Conservation (phyloP, 2,113 vertebrate genomes). For the Sceloporus undulatus region DNA sequence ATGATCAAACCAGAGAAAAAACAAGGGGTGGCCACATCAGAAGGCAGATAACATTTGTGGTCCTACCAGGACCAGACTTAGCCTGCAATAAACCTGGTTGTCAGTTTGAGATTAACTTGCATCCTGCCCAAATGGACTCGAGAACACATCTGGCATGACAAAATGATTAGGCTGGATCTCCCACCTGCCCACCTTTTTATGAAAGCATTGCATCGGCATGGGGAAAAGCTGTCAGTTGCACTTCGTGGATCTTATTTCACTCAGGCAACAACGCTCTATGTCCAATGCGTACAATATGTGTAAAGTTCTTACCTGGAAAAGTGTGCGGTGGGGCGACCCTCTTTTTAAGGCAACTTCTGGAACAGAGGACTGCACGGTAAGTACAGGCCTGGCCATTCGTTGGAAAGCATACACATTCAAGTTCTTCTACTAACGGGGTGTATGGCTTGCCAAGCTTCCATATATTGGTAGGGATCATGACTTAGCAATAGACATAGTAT, state of each 20-base stretch:
- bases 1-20: background rate
- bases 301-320: conserved; percentile 89
- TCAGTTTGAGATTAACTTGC: background rate
- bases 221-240: background rate
- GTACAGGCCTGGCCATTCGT: conserved; percentile 95
- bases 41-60: too few species aligned
- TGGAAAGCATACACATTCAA: conserved; percentile 93
- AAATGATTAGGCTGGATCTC: background rate
- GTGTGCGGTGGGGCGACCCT: conserved; percentile 91
- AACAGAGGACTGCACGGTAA: conserved; percentile 95
- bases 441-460: conserved; percentile 99
- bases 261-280: background rate
- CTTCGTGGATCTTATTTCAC: too few species aligned
- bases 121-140: background rate
- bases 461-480: conserved; percentile 96
- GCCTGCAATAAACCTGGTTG: background rate
- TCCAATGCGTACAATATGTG: too few species aligned
- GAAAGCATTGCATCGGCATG: background rate
- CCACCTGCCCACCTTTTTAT: background rate
- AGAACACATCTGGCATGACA: too few species aligned
- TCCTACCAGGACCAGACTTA: background rate
- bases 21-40: background rate
- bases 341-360: conserved; percentile 99
- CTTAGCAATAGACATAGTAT: conserved; percentile 92
- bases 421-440: conserved; percentile 95